Conservation (phyloP, 2,888 invertebrate species). For the Metellina segmentata region DNA sequence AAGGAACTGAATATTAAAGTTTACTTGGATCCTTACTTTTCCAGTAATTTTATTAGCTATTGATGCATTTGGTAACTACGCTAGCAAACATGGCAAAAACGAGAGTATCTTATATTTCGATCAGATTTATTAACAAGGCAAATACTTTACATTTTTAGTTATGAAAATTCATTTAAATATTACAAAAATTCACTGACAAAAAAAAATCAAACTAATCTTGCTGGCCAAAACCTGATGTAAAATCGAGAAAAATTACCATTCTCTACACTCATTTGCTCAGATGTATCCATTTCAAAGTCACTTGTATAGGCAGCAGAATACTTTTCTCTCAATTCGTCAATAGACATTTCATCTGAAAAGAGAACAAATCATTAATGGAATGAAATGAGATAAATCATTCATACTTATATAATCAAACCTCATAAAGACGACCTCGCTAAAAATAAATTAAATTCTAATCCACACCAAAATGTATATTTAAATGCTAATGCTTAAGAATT, state of each 20-base stretch:
- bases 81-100: not conserved
- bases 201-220: not conserved
- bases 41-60: too few species aligned
- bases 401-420: too few species aligned
- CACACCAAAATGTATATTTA: too few species aligned
- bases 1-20: too few species aligned
- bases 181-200: not conserved
- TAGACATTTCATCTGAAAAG: conserved; percentile 86
- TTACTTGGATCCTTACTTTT: too few species aligned
- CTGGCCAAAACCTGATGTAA: not conserved
- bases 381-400: not conserved
- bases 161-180: not conserved
- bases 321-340: conserved; percentile 90
- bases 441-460: too few species aligned
- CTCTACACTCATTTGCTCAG: conserved; percentile 80
- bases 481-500: too few species aligned
- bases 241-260: conserved; percentile 28
- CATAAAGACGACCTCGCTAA: not conserved
- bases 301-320: conserved; percentile 83
- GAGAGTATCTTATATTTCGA: not conserved
- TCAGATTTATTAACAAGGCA: not conserved
- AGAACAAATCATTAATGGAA: conserved; percentile 7
- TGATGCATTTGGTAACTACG: too few species aligned
- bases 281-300: conserved; percentile 79
- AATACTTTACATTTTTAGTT: conserved; percentile 3